These are phyloP conservation scores for Drosophila nasuta DNA, from an alignment of 1,140 invertebrate species.

Conservation along the genomic window DNA sequence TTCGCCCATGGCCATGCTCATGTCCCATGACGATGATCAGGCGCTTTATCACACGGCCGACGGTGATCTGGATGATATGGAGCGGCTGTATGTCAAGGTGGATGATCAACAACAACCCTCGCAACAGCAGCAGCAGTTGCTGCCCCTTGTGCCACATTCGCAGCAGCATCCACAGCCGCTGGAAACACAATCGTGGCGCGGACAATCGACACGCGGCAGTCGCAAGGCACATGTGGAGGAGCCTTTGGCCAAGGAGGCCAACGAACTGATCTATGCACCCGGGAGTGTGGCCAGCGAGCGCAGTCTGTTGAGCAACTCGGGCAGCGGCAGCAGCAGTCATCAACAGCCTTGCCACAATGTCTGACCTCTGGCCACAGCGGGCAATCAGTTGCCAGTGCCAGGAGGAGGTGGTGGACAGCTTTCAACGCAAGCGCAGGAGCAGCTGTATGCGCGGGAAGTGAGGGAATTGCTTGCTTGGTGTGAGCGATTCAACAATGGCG, in stretches of 20 bases:
- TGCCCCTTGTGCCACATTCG: conserved; percentile 40
- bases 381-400: conserved; percentile 15
- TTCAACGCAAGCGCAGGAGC: conserved; percentile 50
- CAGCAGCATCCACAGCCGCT: conserved; percentile 47
- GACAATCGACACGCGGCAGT: conserved; percentile 57
- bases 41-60: conserved; percentile 80
- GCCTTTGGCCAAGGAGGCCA: conserved; percentile 61
- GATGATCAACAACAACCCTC: conserved; percentile 69
- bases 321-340: conserved; percentile 74
- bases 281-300: conserved; percentile 82
- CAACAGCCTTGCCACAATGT: conserved; percentile 69
- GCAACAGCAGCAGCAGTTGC: conserved; percentile 65
- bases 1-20: conserved; percentile 82
- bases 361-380: conserved; percentile 58
- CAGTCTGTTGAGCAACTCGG: conserved; percentile 76
- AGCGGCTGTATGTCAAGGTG: conserved; percentile 78
- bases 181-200: conserved; percentile 71
- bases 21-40: conserved; percentile 81
- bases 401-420: neutral
- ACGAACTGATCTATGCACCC: conserved; percentile 81
- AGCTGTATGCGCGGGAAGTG: conserved; percentile 75
- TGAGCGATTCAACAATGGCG: conserved; percentile 80
- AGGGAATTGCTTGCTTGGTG: conserved; percentile 78
- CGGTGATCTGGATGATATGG: conserved; percentile 80
- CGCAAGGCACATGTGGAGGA: conserved; percentile 49